phyloP scores from a whole-genome alignment of 2,888 invertebrate genomes.

The Deroplatys truncata region DNA sequence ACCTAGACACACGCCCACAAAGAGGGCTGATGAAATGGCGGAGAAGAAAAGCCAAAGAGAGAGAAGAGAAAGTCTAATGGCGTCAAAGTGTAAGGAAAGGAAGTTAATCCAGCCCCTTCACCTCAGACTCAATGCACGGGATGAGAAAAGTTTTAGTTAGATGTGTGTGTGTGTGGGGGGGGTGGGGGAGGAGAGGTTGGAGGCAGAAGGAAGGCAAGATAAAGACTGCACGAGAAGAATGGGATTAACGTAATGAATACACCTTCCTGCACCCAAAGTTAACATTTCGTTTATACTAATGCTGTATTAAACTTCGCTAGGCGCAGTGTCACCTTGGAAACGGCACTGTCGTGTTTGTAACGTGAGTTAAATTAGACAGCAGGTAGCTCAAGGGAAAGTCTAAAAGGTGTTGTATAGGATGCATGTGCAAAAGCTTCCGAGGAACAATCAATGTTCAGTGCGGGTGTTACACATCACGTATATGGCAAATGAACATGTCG shows the following conservation, averaged over 20 bases:
- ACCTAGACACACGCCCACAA: not conserved
- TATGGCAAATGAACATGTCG: too few relatives aligned
- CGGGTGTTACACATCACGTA: too few relatives aligned
- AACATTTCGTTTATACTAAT: not conserved
- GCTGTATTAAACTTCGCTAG: not conserved
- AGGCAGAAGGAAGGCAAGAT: not conserved
- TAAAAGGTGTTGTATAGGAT: too few relatives aligned
- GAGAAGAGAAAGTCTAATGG: not conserved
- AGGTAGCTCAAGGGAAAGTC: too few relatives aligned
- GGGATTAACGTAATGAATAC: not conserved
- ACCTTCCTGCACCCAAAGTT: not conserved
- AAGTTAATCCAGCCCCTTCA: not conserved
- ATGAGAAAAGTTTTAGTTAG: constrained; percentile 3
- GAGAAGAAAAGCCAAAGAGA: not conserved
- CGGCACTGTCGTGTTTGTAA: not conserved
- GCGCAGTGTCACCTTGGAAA: not conserved
- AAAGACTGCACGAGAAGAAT: not conserved
- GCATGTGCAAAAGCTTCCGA: too few relatives aligned
- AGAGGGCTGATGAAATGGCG: not conserved
- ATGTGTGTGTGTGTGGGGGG: not conserved
- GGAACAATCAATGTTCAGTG: too few relatives aligned
- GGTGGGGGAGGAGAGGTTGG: not conserved
- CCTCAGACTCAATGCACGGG: not conserved
- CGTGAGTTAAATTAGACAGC: not conserved
- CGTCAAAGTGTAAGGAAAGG: not conserved